Percentiles rank a stretch among this genome's conserved stretches.
phyloP scores from a whole-genome alignment of 1,140 invertebrate genomes.

The Asobara japonica region DNA sequence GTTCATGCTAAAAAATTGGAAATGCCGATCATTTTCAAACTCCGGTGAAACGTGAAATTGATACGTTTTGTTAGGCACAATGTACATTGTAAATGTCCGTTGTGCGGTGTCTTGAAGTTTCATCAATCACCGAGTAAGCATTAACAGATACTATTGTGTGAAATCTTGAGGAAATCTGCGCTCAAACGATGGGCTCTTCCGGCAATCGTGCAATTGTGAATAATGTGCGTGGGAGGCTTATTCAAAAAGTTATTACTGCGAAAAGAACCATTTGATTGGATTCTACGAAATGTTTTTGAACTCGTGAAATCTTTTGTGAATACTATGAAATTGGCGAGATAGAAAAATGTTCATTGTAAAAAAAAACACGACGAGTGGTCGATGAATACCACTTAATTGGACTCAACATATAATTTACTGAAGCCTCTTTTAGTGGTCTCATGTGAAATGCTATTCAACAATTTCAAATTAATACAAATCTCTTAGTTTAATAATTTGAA shows the following conservation, averaged over 20 bases:
- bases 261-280: not conserved
- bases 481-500: too few relatives aligned
- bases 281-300: not conserved
- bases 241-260: not conserved
- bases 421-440: too few relatives aligned
- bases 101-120: not conserved
- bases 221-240: constrained; percentile 1
- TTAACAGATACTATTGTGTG: constrained; percentile 1
- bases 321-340: too few relatives aligned
- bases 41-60: not conserved
- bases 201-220: not conserved
- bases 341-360: too few relatives aligned
- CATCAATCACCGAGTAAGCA: not conserved
- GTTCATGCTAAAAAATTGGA: not conserved
- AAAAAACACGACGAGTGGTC: too few relatives aligned
- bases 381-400: too few relatives aligned
- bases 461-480: too few relatives aligned
- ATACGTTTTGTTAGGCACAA: not conserved
- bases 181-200: constrained; percentile 1
- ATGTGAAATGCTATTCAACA: too few relatives aligned
- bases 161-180: not conserved
- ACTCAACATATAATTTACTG: too few relatives aligned
- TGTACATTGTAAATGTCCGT: not conserved
- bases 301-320: too few relatives aligned
- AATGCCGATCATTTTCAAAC: not conserved